Base-by-base conservation (phyloP, 2,888 invertebrate species). In the Temnothorax unifasciatus region DNA sequence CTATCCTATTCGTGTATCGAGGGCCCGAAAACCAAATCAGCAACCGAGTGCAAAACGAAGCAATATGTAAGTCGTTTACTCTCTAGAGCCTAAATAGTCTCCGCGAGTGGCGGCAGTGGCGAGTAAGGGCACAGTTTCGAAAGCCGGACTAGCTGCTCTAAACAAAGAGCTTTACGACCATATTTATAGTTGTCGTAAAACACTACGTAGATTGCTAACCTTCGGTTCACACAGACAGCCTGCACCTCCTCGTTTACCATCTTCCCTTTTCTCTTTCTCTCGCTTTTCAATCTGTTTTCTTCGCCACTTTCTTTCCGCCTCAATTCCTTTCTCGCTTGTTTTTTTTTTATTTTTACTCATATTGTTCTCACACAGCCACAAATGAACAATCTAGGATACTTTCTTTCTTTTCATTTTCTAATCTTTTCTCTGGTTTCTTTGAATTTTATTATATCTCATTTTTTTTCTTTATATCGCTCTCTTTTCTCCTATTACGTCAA, bases 131-230 rank as follows among this genome's bases (percentile, higher is more conserved):
- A 74, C 86, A 91, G 90, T 92, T 92, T 92, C 92, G 92, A 93
- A 93, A 93, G 93, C 92, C 92, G 92, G 92, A 92, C 93, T 93
- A 92, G 92, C 90, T 91, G 92, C 92, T 93, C 92, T 93, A 93
- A 94, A 93, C 94, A 92, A 93, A 94, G 93, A 94, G 92, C 93
- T 94, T 94, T 94, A 94, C 92, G 91, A 90, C 90, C 93, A 93
- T 94, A 94, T 94, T 94, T 94, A 94, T 94, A 94, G 94, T 93
- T 93, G 94, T 94, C 94, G 93, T 94, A 94, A 94, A 94, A 94
- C 93, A 93, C 93, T 93, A 93, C 92, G 91, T 93, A 93, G 94
- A 94, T 94, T 94, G 93, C 94, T 92, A 93, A 93, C 92, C 93
- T 93, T 92, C 92, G 92, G 91, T 90, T 90, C 89, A 88, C 89